phyloP scores from a whole-genome alignment of 2,113 vertebrate species.

The Psephotus haematonotus region DNA sequence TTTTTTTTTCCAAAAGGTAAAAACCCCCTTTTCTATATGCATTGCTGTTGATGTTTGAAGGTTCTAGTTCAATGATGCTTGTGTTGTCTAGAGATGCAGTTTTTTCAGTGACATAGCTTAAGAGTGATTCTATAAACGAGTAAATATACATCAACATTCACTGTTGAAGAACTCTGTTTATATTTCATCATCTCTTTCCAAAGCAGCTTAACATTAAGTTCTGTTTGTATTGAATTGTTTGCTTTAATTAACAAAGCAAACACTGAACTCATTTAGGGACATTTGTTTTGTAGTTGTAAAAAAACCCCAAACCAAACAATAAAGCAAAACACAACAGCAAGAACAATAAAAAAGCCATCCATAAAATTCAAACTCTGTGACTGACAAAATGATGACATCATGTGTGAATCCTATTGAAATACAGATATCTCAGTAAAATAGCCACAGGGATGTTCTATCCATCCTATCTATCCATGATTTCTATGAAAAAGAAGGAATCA shows the following conservation, averaged over 20 bases:
- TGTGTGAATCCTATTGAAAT: not conserved
- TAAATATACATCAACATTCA: not conserved
- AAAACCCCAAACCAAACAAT: not conserved
- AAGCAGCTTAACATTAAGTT: not conserved
- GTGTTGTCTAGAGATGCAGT: not conserved
- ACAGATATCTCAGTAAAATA: not conserved
- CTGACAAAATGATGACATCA: not conserved
- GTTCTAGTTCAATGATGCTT: not conserved
- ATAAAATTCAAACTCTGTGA: not conserved
- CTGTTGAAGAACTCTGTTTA: not conserved
- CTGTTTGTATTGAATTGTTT: not conserved
- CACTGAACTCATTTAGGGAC: not conserved
- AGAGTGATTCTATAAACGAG: not conserved
- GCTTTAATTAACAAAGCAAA: not conserved
- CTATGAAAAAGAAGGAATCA: not conserved
- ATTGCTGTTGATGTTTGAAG: not conserved
- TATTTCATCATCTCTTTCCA: not conserved
- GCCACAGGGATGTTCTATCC: not conserved
- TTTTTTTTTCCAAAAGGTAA: not conserved
- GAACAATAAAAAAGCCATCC: not conserved
- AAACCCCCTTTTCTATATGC: accelerated
- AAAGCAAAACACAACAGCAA: not conserved
- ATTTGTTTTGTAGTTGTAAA: not conserved
- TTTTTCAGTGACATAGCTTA: not conserved
- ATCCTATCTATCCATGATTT: not conserved